phyloP scores from a whole-genome alignment of 2,797 vertebrate species.

The Sebastes diaconus region DNA sequence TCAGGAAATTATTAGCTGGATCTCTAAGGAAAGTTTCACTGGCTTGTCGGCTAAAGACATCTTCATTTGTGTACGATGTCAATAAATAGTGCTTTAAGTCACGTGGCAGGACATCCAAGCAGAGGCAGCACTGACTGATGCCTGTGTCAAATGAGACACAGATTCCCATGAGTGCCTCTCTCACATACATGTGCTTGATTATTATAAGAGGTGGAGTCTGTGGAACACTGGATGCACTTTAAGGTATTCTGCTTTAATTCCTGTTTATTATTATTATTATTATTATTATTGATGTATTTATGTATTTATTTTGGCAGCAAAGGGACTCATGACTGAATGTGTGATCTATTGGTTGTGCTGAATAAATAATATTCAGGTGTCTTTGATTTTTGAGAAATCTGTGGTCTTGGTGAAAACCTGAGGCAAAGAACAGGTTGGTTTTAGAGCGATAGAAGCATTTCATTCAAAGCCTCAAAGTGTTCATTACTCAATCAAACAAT shows the following conservation, averaged over 20 bases:
- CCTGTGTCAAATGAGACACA: conserved; percentile 12
- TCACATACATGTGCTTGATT: neutral
- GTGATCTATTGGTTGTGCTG: neutral
- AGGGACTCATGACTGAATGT: neutral
- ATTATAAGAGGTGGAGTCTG: conserved; percentile 7
- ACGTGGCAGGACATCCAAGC: neutral
- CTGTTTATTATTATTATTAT: neutral
- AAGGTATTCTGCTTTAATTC: conserved; percentile 51
- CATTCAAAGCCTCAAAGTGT: neutral
- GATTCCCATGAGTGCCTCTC: conserved; percentile 31
- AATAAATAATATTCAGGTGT: neutral
- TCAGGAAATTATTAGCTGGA: neutral
- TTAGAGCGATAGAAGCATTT: neutral
- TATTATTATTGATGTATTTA: conserved; percentile 35
- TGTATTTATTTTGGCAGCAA: conserved; percentile 49
- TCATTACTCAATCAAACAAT: neutral
- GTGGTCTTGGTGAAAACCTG: neutral
- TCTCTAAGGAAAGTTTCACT: neutral
- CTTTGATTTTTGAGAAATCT: neutral
- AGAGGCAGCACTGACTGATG: conserved; percentile 23
- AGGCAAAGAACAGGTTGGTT: neutral
- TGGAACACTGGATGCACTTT: conserved; percentile 71
- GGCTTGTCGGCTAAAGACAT: neutral
- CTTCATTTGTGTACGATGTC: neutral
- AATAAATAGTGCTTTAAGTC: conserved; percentile 8